A percentile compares a stretch with the other conserved stretches of the same genome.
These are phyloP conservation scores for Ahaetulla prasina DNA, from an alignment of 2,113 vertebrate species.

Conservation along the genomic window DNA sequence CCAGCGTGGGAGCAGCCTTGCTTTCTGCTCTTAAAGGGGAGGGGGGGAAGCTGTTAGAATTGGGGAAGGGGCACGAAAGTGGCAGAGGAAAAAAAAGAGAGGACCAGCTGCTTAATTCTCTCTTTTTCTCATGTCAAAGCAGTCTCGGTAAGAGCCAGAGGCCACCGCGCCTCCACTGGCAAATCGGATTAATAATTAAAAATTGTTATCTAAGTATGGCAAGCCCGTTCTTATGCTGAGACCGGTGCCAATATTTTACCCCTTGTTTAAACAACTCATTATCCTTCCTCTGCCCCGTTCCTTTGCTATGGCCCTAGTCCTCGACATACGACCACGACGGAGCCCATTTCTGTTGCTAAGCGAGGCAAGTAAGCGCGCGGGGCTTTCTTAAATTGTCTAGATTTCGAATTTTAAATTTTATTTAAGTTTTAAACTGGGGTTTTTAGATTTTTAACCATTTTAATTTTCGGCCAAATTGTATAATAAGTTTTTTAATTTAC, in stretches of 20 bases:
- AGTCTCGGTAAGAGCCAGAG: background rate
- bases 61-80: background rate
- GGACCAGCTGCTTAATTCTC: background rate
- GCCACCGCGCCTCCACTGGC: background rate
- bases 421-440: no score
- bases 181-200: constrained; percentile 23
- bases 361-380: no score
- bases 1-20: background rate
- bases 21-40: background rate
- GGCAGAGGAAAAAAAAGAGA: background rate
- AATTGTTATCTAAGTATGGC: background rate
- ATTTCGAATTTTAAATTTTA: no score
- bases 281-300: no score
- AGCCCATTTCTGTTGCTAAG: background rate
- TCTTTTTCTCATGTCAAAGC: background rate
- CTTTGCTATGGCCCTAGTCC: no score
- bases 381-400: no score
- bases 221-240: background rate
- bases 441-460: no score
- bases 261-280: background rate
- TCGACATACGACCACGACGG: no score
- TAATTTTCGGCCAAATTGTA: no score
- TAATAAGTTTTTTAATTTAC: no score
- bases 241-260: background rate
- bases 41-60: background rate